A percentile compares a stretch with the other conserved stretches of the same genome.
phyloP scores from a whole-genome alignment of 1,140 invertebrate genomes.

The Drosophila arizonae region DNA sequence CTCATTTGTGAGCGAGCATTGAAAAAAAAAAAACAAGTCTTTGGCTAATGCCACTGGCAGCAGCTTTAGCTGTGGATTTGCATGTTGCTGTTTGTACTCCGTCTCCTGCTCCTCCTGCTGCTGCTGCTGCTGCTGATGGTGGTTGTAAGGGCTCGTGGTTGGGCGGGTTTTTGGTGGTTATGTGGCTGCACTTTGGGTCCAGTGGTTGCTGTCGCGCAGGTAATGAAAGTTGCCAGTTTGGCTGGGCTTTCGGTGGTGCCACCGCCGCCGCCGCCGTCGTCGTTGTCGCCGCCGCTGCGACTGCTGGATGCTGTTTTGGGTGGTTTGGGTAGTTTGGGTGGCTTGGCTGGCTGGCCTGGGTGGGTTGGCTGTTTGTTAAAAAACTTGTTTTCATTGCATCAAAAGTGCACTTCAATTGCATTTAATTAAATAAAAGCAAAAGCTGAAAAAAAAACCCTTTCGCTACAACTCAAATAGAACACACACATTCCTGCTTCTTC shows the following conservation, averaged over 20 bases:
- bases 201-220: constrained; percentile 44
- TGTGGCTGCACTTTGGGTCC: constrained; percentile 35
- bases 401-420: constrained; percentile 78
- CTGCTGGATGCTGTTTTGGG: not conserved
- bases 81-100: constrained; percentile 50
- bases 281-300: too few relatives aligned
- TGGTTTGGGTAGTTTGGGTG: constrained; percentile 7
- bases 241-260: not conserved
- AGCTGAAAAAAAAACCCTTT: constrained; percentile 4
- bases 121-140: constrained; percentile 4
- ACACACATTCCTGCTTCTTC: too few relatives aligned
- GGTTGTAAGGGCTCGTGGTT: constrained; percentile 23
- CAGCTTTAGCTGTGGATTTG: constrained; percentile 61
- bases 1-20: not conserved
- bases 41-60: constrained; percentile 23
- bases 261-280: too few relatives aligned
- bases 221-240: constrained; percentile 47
- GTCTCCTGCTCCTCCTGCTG: constrained; percentile 8
- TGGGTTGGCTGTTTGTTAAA: constrained; percentile 23
- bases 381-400: constrained; percentile 52
- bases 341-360: not conserved
- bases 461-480: not conserved
- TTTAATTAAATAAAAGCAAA: constrained; percentile 64
- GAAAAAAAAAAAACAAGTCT: not conserved
- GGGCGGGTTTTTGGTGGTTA: constrained; percentile 13